These are phyloP conservation scores for Puffinus mauretanicus DNA, from an alignment of 2,113 vertebrate genomes.

Conservation along the genomic window DNA sequence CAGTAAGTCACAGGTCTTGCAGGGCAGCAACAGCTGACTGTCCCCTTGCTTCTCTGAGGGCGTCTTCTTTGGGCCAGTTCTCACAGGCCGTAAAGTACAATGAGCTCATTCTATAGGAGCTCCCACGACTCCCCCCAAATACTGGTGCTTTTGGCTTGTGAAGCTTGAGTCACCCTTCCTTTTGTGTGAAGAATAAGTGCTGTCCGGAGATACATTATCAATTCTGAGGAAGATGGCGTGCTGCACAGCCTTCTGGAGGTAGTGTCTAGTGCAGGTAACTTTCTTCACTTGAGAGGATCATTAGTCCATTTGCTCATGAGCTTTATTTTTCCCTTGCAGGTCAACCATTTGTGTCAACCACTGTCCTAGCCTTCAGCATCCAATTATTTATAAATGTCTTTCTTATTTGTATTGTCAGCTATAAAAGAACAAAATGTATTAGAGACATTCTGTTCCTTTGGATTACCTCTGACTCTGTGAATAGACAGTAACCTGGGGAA, in stretches of 20 bases:
- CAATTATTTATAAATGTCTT: background rate
- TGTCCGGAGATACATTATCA: background rate
- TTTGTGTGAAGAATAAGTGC: background rate
- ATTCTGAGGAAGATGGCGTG: background rate
- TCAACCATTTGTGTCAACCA: background rate
- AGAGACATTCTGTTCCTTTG: background rate
- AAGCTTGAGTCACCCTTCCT: background rate
- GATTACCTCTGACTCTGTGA: background rate
- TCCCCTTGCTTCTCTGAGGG: background rate
- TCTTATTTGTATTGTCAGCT: background rate
- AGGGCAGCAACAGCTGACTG: background rate
- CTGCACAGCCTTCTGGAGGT: background rate
- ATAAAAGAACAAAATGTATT: background rate
- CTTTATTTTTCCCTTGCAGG: background rate
- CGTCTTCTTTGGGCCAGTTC: background rate
- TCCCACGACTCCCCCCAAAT: background rate
- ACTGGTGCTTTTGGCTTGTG: background rate
- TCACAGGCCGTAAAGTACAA: background rate
- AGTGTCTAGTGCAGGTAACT: background rate
- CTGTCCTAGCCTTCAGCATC: background rate
- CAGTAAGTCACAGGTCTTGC: background rate
- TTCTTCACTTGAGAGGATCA: background rate
- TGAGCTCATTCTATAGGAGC: background rate
- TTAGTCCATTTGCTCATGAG: background rate
- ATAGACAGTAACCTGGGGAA: background rate